Conservation (phyloP, 2,888 invertebrate species). For the Germaria angustata region DNA sequence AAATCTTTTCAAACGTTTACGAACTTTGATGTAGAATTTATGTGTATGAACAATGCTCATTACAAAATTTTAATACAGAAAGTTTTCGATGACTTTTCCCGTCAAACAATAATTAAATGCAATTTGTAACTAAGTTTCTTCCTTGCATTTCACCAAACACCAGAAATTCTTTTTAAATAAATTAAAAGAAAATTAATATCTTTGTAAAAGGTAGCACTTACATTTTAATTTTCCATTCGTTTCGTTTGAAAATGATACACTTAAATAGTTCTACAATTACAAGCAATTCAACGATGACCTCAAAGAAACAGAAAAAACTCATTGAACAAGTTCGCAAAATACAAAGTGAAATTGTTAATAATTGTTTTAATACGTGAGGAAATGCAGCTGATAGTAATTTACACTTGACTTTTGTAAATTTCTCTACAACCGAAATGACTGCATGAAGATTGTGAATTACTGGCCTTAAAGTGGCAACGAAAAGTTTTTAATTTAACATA, state of each 20-base stretch:
- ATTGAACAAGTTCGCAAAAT: constrained; percentile 47
- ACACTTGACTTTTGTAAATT: constrained; percentile 1
- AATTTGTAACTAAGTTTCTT: too few species aligned
- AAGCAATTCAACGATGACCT: neutral
- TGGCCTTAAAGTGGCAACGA: neutral
- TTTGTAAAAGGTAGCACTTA: too few species aligned
- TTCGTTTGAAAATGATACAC: neutral
- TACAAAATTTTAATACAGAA: too few species aligned
- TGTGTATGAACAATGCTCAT: too few species aligned
- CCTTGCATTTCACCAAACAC: too few species aligned
- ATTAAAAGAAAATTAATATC: too few species aligned
- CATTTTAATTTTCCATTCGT: too few species aligned
- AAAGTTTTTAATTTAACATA: neutral
- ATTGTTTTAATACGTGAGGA: constrained; percentile 52
- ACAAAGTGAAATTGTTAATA: constrained; percentile 40
- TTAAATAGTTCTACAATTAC: neutral
- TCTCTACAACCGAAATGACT: neutral
- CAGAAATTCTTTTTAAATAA: too few species aligned
- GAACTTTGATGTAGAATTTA: too few species aligned
- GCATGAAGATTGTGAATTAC: neutral
- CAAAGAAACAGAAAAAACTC: neutral
- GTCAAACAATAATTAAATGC: too few species aligned
- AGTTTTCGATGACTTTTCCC: too few species aligned
- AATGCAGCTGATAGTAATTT: constrained; percentile 52
- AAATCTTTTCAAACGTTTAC: too few species aligned